phyloP scores from a whole-genome alignment of 2,113 vertebrate genomes.

The Lathamus discolor region DNA sequence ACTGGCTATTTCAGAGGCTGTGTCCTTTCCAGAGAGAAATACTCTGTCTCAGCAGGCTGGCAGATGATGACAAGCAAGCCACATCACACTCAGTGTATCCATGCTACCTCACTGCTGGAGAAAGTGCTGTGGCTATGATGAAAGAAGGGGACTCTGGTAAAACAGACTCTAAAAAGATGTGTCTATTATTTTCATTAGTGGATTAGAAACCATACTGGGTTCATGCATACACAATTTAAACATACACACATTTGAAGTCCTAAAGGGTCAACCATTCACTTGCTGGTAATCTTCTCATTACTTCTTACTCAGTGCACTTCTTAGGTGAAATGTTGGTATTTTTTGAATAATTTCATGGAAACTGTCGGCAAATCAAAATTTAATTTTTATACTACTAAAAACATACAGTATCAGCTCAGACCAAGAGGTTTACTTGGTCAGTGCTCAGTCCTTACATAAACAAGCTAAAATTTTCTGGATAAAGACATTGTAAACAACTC shows the following conservation, averaged over 20 bases:
- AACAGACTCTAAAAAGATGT: background rate
- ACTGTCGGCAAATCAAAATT: background rate
- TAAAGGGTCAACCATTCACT: background rate
- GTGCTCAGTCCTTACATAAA: background rate
- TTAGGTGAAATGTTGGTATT: background rate
- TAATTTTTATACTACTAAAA: background rate
- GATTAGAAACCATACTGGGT: background rate
- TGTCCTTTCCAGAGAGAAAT: background rate
- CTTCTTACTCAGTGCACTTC: background rate
- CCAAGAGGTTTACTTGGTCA: background rate
- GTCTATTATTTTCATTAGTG: background rate
- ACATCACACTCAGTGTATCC: too few species aligned
- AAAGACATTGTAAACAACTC: background rate
- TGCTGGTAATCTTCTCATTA: background rate
- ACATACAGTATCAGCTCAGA: background rate
- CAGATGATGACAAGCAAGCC: background rate
- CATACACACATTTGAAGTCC: background rate
- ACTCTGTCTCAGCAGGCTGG: background rate
- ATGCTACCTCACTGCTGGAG: background rate
- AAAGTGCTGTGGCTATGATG: background rate
- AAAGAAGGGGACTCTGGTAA: background rate
- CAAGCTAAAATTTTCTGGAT: background rate
- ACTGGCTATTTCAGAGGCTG: background rate
- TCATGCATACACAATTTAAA: background rate
- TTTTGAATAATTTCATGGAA: background rate